Evolutionary conservation across 2,888 invertebrate genomes (phyloP), one percentile per base, ranked within the genome.

Genomic region (Andricus quercusramuli): DNA sequence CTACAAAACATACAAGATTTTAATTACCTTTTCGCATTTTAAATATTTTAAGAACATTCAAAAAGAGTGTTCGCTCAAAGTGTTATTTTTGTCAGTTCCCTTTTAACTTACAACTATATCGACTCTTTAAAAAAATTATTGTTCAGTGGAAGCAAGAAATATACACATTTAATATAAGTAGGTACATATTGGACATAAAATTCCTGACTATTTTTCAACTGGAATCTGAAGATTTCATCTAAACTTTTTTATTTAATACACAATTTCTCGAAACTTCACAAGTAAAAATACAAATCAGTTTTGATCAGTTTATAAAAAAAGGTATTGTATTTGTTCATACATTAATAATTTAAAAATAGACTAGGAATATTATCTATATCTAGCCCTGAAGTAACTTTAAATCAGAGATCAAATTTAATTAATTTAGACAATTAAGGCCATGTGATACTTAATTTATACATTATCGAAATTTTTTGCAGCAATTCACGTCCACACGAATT

Each of bases 81-180:
- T 32, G 37, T 29, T 32, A 47, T 29, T 70, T 47, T 29, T 70
- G 13, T 70, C 70, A 70, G 70, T 70, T 70, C 70, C n/a, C 51
- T 70, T 51, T 70, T 56, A 70, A 70, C 70, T 9, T 70, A 47
- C 6, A 70, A 51, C 51, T 41, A 41, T 13, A 41, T 56, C 13
- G 17, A 29, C 11, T 66, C n/a, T 66, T 37, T 8, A 29, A 47
- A 47, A 29, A 70, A 70, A 70, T 70, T 51, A 70, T 70, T 51
- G 47, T 32, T 51, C 13, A 32, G 11, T 70, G 70, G 70, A 70
- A 70, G 70, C 29, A 70, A 51, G 17, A 70, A 70, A 68, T 44
- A 17, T 37, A 41, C 37, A 66, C n/a, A 65, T 65, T 66, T 25
- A 62, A 62, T 62, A 62, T 62, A 62, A 62, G 22, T 62, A 62